A percentile compares a stretch with the other conserved stretches of the same genome.
Evolutionary conservation across 2,797 vertebrate genomes (phyloP).

Genomic region (Sparus aurata): DNA sequence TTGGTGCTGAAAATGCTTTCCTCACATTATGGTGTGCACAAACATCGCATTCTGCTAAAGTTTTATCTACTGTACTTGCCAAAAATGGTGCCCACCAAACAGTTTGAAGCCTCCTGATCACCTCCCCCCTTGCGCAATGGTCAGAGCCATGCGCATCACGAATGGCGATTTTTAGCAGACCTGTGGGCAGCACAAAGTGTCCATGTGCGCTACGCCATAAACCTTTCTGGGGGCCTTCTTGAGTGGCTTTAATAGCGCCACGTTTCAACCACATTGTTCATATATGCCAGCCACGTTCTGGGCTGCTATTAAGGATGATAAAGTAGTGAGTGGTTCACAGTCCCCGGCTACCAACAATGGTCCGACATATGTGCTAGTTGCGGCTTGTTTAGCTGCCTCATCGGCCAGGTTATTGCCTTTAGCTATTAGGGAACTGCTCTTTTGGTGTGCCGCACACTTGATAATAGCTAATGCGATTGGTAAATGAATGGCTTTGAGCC

Average conservation of each 20-base stretch:
- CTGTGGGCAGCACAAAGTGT: too few relatives aligned
- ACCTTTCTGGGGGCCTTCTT: too few relatives aligned
- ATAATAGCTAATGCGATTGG: background rate
- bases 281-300: background rate
- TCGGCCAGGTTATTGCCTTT: background rate
- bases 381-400: background rate
- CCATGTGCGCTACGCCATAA: too few relatives aligned
- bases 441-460: background rate
- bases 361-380: fast-evolving
- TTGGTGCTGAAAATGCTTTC: background rate
- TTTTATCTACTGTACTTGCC: too few relatives aligned
- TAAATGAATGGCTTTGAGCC: background rate
- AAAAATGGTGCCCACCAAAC: background rate
- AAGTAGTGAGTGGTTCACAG: background rate
- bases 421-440: background rate
- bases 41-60: background rate
- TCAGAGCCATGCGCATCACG: too few relatives aligned
- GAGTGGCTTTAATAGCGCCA: too few relatives aligned
- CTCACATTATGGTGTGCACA: background rate
- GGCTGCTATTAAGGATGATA: background rate
- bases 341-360: background rate
- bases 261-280: too few relatives aligned
- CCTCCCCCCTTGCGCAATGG: too few relatives aligned
- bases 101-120: too few relatives aligned
- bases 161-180: too few relatives aligned